Percentiles rank a stretch among this genome's conserved stretches.
phyloP scores from a whole-genome alignment of 1,140 invertebrate species.

The Drosophila serrata region DNA sequence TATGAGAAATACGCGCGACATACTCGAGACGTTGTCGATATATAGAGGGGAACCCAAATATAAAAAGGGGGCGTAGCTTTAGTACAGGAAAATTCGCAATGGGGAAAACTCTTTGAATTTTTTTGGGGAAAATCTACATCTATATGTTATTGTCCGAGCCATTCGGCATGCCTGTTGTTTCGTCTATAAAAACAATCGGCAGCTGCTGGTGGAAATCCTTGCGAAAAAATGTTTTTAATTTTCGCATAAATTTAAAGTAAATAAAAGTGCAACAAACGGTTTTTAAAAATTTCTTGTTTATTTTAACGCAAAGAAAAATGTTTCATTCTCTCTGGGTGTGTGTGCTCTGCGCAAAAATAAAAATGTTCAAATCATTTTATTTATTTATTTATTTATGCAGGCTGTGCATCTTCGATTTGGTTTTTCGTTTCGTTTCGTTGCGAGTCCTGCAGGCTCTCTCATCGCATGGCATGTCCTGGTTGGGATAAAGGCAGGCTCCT shows the following conservation, averaged over 20 bases:
- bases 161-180: conserved; percentile 52
- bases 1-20: conserved; percentile 77
- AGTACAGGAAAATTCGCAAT: conserved; percentile 39
- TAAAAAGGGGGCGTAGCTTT: conserved; percentile 6
- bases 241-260: conserved; percentile 84
- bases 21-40: conserved; percentile 61
- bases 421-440: conserved; percentile 35
- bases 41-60: not conserved
- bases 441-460: conserved; percentile 26
- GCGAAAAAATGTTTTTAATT: conserved; percentile 80
- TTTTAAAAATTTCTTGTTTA: conserved; percentile 69
- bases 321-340: conserved; percentile 21
- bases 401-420: conserved; percentile 79
- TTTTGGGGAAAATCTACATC: conserved; percentile 37
- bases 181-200: conserved; percentile 72
- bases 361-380: conserved; percentile 83
- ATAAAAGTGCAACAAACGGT: conserved; percentile 62
- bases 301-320: conserved; percentile 80
- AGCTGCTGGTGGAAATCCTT: conserved; percentile 64
- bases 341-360: conserved; percentile 59
- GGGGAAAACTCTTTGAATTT: conserved; percentile 50
- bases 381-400: conserved; percentile 84
- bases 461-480: conserved; percentile 17
- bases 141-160: conserved; percentile 41
- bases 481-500: conserved; percentile 30